phyloP scores from a whole-genome alignment of 2,113 vertebrate genomes.

The Mastomys natalensis region DNA sequence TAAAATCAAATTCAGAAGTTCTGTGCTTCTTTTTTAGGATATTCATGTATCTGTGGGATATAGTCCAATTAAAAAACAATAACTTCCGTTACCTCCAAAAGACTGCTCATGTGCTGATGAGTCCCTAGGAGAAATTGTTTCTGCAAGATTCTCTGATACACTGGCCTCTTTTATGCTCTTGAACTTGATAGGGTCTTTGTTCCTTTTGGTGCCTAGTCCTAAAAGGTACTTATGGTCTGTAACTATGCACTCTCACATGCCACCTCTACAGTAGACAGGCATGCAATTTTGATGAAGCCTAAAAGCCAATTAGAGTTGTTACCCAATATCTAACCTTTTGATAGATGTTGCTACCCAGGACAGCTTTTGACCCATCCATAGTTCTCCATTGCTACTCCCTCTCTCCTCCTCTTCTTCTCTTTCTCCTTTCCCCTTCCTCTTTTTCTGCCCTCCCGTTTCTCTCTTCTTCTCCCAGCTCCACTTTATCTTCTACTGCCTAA shows the following conservation, averaged over 20 bases:
- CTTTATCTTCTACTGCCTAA: too few species aligned
- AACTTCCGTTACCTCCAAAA: not conserved
- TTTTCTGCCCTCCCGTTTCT: too few species aligned
- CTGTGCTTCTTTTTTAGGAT: not conserved
- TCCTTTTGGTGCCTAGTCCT: not conserved
- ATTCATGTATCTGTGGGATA: not conserved
- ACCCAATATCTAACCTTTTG: too few species aligned
- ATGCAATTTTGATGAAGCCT: not conserved
- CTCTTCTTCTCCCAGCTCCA: too few species aligned
- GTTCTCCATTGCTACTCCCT: too few species aligned
- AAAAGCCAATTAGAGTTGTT: not conserved
- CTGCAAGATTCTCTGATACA: not conserved
- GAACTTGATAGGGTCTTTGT: too few species aligned
- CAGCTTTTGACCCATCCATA: too few species aligned
- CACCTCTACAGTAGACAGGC: not conserved
- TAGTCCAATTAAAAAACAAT: not conserved
- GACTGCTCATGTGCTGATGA: not conserved
- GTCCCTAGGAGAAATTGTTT: fast-evolving
- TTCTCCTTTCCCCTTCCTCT: too few species aligned
- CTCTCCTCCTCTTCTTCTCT: too few species aligned
- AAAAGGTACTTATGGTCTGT: not conserved
- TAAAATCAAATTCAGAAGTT: not conserved
- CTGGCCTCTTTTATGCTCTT: not conserved
- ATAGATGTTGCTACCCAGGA: too few species aligned
- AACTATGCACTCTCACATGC: not conserved